These are phyloP conservation scores for Morpho achilles DNA, from an alignment of 2,888 invertebrate genomes.

Conservation along the genomic window DNA sequence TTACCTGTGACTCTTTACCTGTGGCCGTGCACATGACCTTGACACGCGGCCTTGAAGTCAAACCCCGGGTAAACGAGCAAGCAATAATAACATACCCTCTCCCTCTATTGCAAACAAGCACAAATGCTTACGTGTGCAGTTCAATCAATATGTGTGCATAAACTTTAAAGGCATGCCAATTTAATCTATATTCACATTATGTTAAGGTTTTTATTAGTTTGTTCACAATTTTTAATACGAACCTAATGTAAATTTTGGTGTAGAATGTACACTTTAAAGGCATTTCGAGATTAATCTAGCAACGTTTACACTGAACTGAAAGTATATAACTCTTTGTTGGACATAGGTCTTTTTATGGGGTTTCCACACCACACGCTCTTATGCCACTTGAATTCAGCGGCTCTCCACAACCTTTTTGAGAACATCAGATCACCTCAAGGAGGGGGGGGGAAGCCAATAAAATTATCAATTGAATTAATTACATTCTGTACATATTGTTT, in stretches of 20 bases:
- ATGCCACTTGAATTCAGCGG: too few species aligned
- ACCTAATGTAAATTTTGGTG: background rate
- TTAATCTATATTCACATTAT: background rate
- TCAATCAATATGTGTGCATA: slow-evolving; percentile 6
- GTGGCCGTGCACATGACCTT: background rate
- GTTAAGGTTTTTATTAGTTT: background rate
- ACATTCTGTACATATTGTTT: too few species aligned
- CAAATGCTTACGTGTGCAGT: background rate
- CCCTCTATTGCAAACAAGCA: slow-evolving; percentile 1
- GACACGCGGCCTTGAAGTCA: slow-evolving; percentile 1
- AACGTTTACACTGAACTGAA: too few species aligned
- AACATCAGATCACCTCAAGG: too few species aligned
- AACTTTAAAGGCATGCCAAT: background rate
- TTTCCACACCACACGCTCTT: too few species aligned
- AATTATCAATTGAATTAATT: too few species aligned
- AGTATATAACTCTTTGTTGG: too few species aligned
- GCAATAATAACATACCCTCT: background rate
- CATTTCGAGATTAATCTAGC: too few species aligned
- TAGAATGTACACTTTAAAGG: too few species aligned
- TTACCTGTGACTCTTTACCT: background rate
- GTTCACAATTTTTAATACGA: background rate
- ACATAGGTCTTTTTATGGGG: too few species aligned
- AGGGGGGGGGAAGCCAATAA: too few species aligned
- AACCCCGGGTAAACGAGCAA: slow-evolving; percentile 1
- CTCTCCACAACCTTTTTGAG: too few species aligned